Conservation (phyloP, 2,113 vertebrate species). For the Dolichallabes microphthalmus region DNA sequence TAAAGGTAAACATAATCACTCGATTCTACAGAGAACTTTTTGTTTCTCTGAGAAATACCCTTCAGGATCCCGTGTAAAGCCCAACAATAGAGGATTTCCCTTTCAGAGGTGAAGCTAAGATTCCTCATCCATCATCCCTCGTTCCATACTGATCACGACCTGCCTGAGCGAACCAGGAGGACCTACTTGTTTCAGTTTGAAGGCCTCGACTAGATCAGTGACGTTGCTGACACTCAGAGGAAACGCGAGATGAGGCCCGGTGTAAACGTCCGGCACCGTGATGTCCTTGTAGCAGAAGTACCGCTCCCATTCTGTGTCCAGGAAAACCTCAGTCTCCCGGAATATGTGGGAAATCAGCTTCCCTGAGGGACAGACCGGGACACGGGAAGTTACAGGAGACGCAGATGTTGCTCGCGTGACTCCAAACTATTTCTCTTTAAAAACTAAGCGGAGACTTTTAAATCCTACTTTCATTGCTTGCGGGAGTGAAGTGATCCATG, state of each 20-base stretch:
- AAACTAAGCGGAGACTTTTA: neutral
- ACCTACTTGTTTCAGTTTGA: slow-evolving; percentile 87
- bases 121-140: neutral
- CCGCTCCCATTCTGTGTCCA: slow-evolving; percentile 74
- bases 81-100: neutral
- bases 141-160: too few relatives aligned
- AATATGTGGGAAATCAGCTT: slow-evolving; percentile 85
- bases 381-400: neutral
- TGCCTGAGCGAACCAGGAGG: neutral
- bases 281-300: slow-evolving; percentile 77
- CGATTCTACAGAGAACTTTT: neutral
- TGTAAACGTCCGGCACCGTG: slow-evolving; percentile 77
- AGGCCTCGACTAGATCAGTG: slow-evolving; percentile 85
- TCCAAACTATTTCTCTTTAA: neutral
- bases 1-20: neutral
- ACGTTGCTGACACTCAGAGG: slow-evolving; percentile 82
- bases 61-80: neutral
- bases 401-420: neutral
- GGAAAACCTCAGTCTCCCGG: slow-evolving; percentile 69
- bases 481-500: slow-evolving; percentile 85
- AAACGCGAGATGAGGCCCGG: slow-evolving; percentile 81
- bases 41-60: neutral
- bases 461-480: slow-evolving; percentile 82
- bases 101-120: neutral
- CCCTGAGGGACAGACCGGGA: slow-evolving; percentile 63